These are phyloP conservation scores for Sorex maritimensis DNA, from an alignment of 2,797 vertebrate genomes.

Conservation along the genomic window DNA sequence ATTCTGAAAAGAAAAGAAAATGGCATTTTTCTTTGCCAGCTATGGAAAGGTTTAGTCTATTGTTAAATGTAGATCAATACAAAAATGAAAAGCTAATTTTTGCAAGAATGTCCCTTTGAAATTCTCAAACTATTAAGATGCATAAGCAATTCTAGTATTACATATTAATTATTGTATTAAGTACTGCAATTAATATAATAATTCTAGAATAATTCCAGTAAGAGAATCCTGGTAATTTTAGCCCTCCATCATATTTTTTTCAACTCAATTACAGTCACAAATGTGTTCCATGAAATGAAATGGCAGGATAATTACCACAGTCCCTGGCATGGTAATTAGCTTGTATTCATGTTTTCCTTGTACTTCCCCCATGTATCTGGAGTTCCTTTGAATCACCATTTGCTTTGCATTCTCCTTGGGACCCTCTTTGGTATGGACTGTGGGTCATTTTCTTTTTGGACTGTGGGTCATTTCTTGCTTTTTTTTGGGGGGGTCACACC, in stretches of 20 bases:
- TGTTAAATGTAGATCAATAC: background rate
- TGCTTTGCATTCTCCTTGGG: slow-evolving; percentile 13
- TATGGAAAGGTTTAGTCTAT: background rate
- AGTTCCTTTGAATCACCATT: slow-evolving; percentile 15
- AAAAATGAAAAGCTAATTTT: background rate
- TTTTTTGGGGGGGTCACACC: too few relatives aligned
- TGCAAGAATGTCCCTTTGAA: background rate
- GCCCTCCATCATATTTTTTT: background rate
- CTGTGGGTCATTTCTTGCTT: background rate
- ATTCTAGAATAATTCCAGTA: slow-evolving; percentile 15
- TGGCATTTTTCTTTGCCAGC: background rate
- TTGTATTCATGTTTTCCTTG: background rate
- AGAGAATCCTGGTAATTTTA: slow-evolving; percentile 50
- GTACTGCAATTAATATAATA: too few relatives aligned
- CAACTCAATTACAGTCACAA: slow-evolving; percentile 21
- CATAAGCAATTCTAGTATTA: background rate
- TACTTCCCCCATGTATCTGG: background rate
- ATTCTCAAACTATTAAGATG: slow-evolving; percentile 53
- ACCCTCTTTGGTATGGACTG: background rate
- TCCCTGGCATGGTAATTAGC: background rate
- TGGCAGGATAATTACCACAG: background rate
- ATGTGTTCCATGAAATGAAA: slow-evolving; percentile 53
- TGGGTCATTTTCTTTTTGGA: background rate
- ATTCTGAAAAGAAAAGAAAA: background rate
- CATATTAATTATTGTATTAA: too few relatives aligned